Conservation (phyloP, 2,888 invertebrate species). For the Drosophila picticornis region DNA sequence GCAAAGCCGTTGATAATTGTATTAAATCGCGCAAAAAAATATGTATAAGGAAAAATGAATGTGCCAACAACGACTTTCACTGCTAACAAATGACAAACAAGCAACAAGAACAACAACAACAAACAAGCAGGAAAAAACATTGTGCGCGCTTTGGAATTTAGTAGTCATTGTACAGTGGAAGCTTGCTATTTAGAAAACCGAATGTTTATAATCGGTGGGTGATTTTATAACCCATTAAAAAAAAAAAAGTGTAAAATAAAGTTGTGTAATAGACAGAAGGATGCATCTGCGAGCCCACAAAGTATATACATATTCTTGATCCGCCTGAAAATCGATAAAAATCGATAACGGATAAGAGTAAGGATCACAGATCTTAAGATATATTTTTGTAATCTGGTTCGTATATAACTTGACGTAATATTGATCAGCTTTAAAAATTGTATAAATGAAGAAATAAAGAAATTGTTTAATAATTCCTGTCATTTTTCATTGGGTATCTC, state of each 20-base stretch:
- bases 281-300: not conserved
- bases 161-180: slow-evolving; percentile 37
- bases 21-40: slow-evolving; percentile 37
- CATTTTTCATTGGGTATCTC: not conserved
- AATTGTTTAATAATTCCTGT: not conserved
- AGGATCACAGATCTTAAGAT: not conserved
- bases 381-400: not conserved
- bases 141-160: slow-evolving; percentile 52
- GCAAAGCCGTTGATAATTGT: slow-evolving; percentile 43
- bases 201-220: not conserved
- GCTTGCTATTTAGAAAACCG: not conserved
- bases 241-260: not conserved
- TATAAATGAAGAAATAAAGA: not conserved
- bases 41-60: slow-evolving; percentile 37
- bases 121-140: slow-evolving; percentile 41
- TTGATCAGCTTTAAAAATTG: not conserved
- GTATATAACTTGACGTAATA: not conserved
- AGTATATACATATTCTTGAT: not conserved
- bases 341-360: not conserved
- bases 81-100: slow-evolving; percentile 59
- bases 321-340: not conserved
- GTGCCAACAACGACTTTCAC: slow-evolving; percentile 69
- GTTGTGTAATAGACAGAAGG: not conserved
- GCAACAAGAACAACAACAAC: slow-evolving; percentile 8
- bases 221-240: not conserved